Conservation (phyloP, 2,797 vertebrate genomes). For the Cynodonichthys magdalenae region DNA sequence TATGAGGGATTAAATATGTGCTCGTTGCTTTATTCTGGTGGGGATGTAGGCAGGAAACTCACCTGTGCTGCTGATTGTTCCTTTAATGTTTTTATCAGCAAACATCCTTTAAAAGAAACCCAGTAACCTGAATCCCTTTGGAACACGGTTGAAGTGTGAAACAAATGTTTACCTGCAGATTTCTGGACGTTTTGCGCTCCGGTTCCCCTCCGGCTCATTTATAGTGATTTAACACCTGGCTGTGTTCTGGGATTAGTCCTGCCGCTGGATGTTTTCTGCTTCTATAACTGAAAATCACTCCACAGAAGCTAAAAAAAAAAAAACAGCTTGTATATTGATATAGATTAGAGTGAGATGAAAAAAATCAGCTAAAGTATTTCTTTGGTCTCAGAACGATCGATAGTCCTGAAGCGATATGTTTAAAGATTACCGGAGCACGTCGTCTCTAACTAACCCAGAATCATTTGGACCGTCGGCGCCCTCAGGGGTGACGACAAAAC, state of each 20-base stretch:
- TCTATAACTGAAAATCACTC: too few relatives aligned
- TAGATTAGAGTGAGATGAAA: neutral
- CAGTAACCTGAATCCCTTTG: slow-evolving; percentile 4
- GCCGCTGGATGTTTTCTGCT: too few relatives aligned
- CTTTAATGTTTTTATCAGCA: too few relatives aligned
- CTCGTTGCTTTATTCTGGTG: slow-evolving; percentile 28
- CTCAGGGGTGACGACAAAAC: neutral
- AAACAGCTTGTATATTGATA: too few relatives aligned
- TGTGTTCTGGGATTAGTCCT: neutral
- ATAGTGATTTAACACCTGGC: slow-evolving; percentile 5
- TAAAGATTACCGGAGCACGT: slow-evolving; percentile 21
- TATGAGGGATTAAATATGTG: slow-evolving; percentile 27
- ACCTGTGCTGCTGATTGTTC: too few relatives aligned
- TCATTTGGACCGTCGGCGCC: slow-evolving; percentile 40
- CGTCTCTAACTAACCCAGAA: slow-evolving; percentile 26
- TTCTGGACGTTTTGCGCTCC: slow-evolving; percentile 3
- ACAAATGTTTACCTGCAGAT: slow-evolving; percentile 11
- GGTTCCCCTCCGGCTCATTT: slow-evolving; percentile 10
- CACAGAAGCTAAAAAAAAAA: too few relatives aligned
- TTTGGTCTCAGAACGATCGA: slow-evolving; percentile 52
- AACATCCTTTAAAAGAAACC: neutral
- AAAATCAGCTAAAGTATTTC: slow-evolving; percentile 32
- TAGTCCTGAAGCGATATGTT: slow-evolving; percentile 11
- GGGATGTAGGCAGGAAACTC: too few relatives aligned
- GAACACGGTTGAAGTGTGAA: too few relatives aligned